A percentile compares a stretch with the other conserved stretches of the same genome.
These are phyloP conservation scores for Lithophane socia DNA, from an alignment of 2,888 invertebrate species.

Conservation along the genomic window DNA sequence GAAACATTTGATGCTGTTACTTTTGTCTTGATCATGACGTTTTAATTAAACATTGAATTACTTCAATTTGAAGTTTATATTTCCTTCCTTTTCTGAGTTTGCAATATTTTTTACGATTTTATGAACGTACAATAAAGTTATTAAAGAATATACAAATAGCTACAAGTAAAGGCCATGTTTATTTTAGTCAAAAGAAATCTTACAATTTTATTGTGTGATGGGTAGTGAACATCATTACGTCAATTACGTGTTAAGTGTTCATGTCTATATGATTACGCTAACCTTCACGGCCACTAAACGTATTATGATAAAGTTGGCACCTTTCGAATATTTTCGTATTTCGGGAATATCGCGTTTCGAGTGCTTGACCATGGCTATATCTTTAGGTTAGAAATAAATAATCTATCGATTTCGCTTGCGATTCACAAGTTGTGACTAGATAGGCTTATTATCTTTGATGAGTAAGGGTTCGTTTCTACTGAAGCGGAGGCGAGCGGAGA, in stretches of 20 bases:
- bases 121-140: constrained; percentile 18
- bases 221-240: constrained; percentile 42
- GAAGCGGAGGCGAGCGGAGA: too few species aligned
- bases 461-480: too few species aligned
- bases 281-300: constrained; percentile 56
- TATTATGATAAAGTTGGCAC: constrained; percentile 26
- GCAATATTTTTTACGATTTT: constrained; percentile 26
- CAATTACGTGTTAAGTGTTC: constrained; percentile 42
- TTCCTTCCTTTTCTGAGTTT: constrained; percentile 33
- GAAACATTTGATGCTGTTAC: constrained; percentile 87
- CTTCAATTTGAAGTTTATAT: constrained; percentile 68
- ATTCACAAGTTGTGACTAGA: background rate
- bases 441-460: background rate
- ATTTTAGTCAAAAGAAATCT: constrained; percentile 44
- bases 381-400: background rate
- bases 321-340: constrained; percentile 22
- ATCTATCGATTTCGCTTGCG: background rate
- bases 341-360: background rate
- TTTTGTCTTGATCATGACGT: constrained; percentile 88
- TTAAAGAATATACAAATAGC: constrained; percentile 29
- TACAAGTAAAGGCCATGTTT: constrained; percentile 42
- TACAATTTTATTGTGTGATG: constrained; percentile 37
- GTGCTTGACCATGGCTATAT: background rate
- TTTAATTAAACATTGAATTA: constrained; percentile 88
- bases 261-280: constrained; percentile 53